Base-by-base conservation (phyloP, 2,888 invertebrate species). In the Eumerus sabulonum region DNA sequence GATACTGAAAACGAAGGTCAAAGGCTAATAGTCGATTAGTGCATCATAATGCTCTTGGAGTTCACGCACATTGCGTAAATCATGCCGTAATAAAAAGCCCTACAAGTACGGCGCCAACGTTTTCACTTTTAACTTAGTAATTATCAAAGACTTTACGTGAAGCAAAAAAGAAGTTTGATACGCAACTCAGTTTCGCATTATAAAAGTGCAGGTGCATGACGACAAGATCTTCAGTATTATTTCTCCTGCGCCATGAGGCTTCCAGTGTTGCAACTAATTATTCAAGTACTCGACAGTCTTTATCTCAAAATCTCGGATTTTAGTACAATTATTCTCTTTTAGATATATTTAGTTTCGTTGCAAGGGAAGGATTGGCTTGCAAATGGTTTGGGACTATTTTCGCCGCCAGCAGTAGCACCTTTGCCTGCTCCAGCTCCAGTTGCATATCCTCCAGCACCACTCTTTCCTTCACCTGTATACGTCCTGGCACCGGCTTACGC, bases 71-170 rank as follows among this genome's bases (percentile, higher is more conserved):
- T 27, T 27, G 27, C 27, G 27, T 27, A 27, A n/a, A 27, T 27
- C 7, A 27, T 27, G 27, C 7, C 27, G 3, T 7, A 18, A 35
- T 2, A 59, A 59, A 59, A 59, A 36, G 13, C 4, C 9, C 44
- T 48, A 48, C 54, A 60, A 59, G 63, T 53, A 64, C 59, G 70
- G 47, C 76, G 48, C 40, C 36, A 48, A 51, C 45, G 12, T 50
- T 66, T 60, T 71, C 56, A 62, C 72, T 72, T 76, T 71, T 51
- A 17, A 35, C 4, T 5, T 50, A 16, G 60, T 38, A 13, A 68
- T 60, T 42, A 56, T 14, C 59, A 50, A 36, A 35, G 14, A n/a
- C 5, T 27, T 27, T 27, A 7, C 27, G 27, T 27, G 27, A 27
- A 27, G 27, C 27, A 27, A 27, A 27, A n/a, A 27, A 27, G 27